These are phyloP conservation scores for Malacoctenus gilli DNA, from an alignment of 2,797 vertebrate genomes.

Conservation along the genomic window DNA sequence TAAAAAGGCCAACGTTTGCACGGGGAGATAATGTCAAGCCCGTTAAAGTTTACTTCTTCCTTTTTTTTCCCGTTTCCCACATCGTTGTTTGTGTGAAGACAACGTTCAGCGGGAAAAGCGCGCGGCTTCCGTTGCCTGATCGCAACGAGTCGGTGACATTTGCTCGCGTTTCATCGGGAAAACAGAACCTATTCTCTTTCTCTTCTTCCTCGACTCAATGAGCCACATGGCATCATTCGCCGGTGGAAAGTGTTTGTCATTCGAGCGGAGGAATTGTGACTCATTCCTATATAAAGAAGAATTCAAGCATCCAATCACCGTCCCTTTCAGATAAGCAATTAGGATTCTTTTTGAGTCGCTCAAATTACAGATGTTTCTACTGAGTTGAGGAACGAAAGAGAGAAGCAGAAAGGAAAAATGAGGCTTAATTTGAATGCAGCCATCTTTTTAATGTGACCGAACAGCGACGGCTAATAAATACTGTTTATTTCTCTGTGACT, in stretches of 20 bases:
- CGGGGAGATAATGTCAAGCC: constrained; percentile 53
- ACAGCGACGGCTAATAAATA: constrained; percentile 49
- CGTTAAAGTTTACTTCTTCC: constrained; percentile 35
- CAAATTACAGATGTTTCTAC: constrained; percentile 67
- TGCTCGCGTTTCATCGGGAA: constrained; percentile 16
- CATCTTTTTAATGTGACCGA: constrained; percentile 55
- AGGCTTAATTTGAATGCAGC: constrained; percentile 60
- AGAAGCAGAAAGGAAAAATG: constrained; percentile 23
- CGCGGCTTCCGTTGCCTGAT: constrained; percentile 21
- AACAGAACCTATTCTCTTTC: constrained; percentile 63
- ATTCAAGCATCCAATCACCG: constrained; percentile 71
- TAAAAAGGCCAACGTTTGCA: constrained; percentile 60
- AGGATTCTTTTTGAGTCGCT: constrained; percentile 67
- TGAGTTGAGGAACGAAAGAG: too few species aligned
- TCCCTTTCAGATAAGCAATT: constrained; percentile 73
- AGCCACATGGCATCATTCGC: constrained; percentile 62
- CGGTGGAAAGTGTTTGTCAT: constrained; percentile 63
- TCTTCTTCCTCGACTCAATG: constrained; percentile 25
- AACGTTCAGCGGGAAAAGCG: constrained; percentile 1
- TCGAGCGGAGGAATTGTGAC: constrained; percentile 64
- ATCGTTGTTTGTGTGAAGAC: constrained; percentile 19
- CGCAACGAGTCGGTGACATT: constrained; percentile 29
- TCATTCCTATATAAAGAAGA: constrained; percentile 72
- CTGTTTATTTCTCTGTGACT: constrained; percentile 47
- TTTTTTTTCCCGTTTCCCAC: constrained; percentile 20